Evolutionary conservation across 1,140 invertebrate genomes (phyloP).

Genomic region (Pachypeltis micranthus): DNA sequence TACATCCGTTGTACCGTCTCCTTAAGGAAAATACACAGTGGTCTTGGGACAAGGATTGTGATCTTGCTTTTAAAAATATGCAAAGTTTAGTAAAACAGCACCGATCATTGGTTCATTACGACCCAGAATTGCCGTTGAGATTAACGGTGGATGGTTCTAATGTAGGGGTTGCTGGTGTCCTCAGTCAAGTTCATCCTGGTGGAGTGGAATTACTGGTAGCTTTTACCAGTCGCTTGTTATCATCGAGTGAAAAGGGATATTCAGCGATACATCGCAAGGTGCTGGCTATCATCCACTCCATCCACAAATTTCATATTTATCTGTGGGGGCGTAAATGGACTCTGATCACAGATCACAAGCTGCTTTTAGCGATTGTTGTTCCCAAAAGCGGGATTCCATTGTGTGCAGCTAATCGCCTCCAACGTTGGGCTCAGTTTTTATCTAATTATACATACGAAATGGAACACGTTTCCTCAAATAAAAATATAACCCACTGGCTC

Average conservation of each 20-base stretch:
- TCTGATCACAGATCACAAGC: slow-evolving; percentile 38
- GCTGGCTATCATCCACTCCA: slow-evolving; percentile 26
- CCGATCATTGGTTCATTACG: neutral
- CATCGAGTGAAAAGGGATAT: neutral
- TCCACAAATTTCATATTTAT: slow-evolving; percentile 29
- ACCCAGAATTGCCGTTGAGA: neutral
- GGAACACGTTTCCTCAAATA: neutral
- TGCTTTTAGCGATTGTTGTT: slow-evolving; percentile 35
- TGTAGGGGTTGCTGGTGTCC: neutral
- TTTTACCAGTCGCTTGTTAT: neutral
- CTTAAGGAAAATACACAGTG: neutral
- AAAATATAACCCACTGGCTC: neutral
- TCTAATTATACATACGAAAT: slow-evolving; percentile 26
- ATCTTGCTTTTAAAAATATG: neutral
- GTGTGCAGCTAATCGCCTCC: slow-evolving; percentile 30
- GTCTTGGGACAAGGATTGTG: neutral
- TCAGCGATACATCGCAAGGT: slow-evolving; percentile 36
- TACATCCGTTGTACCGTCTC: neutral
- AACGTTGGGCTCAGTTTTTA: slow-evolving; percentile 32
- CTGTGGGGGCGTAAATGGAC: slow-evolving; percentile 32
- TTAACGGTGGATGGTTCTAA: neutral
- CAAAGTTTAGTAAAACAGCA: neutral
- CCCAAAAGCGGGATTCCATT: slow-evolving; percentile 29
- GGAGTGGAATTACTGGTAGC: neutral
- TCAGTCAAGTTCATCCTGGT: neutral